These are phyloP conservation scores for Anthophora plumipes DNA, from an alignment of 2,888 invertebrate genomes.

Conservation along the genomic window DNA sequence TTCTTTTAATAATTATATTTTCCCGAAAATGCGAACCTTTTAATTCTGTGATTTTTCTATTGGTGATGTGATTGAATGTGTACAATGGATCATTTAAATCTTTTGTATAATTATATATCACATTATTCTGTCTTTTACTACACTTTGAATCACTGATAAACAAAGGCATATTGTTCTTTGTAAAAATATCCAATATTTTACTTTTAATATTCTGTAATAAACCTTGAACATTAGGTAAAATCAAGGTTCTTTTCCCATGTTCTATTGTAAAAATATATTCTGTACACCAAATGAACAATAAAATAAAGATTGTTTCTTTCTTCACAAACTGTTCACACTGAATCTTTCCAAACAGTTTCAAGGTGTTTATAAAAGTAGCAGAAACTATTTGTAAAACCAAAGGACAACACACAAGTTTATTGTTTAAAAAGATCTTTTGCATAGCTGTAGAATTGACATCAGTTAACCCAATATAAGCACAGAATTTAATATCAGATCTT, in stretches of 20 bases:
- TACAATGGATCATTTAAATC: too few relatives aligned
- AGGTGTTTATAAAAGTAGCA: conserved; percentile 14
- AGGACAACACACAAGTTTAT: conserved; percentile 64
- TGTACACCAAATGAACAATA: conserved; percentile 51
- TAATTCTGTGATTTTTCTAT: neutral
- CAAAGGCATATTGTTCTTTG: neutral
- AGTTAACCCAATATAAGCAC: conserved; percentile 71
- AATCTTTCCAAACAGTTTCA: neutral
- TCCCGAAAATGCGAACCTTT: neutral
- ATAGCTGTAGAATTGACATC: conserved; percentile 36
- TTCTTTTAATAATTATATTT: neutral
- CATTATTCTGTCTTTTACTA: neutral
- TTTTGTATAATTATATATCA: too few relatives aligned
- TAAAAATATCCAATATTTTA: conserved; percentile 24
- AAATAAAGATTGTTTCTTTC: conserved; percentile 40
- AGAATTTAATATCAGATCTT: conserved; percentile 41
- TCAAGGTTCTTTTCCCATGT: conserved; percentile 33
- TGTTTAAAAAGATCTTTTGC: conserved; percentile 72
- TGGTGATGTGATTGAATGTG: too few relatives aligned
- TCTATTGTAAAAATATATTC: conserved; percentile 35
- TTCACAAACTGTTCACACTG: neutral
- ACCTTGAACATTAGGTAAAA: conserved; percentile 42
- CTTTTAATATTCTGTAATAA: conserved; percentile 41
- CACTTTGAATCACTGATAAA: neutral
- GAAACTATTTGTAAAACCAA: conserved; percentile 49